Percentiles rank a stretch among this genome's conserved stretches.
These are phyloP conservation scores for Eristalis arbustorum DNA, from an alignment of 2,888 invertebrate species.

Conservation along the genomic window DNA sequence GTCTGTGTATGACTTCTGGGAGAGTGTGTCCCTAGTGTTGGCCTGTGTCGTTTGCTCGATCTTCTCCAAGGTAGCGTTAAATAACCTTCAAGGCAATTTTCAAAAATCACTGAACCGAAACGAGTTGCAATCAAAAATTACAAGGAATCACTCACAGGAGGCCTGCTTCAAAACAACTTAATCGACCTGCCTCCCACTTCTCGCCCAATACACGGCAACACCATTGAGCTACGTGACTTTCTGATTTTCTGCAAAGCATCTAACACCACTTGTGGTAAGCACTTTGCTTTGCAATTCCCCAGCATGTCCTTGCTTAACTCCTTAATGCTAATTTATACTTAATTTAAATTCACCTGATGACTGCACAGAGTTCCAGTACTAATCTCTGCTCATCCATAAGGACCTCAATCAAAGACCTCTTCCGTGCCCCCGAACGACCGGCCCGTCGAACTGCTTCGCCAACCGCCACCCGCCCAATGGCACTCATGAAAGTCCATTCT, in stretches of 20 bases:
- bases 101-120: background rate
- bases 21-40: no score
- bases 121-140: background rate
- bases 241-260: background rate
- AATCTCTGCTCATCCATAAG: constrained; percentile 32
- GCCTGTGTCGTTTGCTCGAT: no score
- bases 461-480: constrained; percentile 20
- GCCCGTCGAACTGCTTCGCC: constrained; percentile 6
- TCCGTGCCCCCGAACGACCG: background rate
- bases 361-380: constrained; percentile 9
- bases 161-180: background rate
- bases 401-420: constrained; percentile 30
- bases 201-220: background rate
- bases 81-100: no score
- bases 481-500: constrained; percentile 63
- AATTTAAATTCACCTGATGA: constrained; percentile 19
- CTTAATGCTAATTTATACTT: background rate
- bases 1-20: no score
- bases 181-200: background rate
- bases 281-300: no score
- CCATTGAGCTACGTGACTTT: background rate
- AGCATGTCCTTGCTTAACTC: background rate
- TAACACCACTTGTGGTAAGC: background rate
- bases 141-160: background rate
- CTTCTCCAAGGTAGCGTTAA: no score